Percentiles rank a stretch among this genome's conserved stretches.
Evolutionary conservation across 2,797 vertebrate species (phyloP).

Genomic region (Tiaroga cobitis): DNA sequence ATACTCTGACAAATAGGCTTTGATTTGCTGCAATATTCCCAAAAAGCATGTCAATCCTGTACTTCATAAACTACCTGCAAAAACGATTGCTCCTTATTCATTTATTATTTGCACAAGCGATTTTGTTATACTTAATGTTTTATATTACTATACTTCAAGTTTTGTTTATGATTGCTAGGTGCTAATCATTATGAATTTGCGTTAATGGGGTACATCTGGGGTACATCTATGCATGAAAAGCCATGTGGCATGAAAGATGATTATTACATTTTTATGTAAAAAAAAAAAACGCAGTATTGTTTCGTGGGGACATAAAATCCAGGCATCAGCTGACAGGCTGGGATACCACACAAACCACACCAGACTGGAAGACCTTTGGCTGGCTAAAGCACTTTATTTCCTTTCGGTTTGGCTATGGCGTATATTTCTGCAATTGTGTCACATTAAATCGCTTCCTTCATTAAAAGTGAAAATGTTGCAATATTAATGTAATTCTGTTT

Average conservation of each 20-base stretch:
- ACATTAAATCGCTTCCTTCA: neutral
- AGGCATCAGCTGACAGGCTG: neutral
- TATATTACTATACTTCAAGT: too few relatives aligned
- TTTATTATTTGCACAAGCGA: neutral
- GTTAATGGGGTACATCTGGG: neutral
- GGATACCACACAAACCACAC: neutral
- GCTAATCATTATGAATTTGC: neutral
- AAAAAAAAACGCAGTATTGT: too few relatives aligned
- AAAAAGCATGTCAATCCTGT: neutral
- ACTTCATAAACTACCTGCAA: neutral
- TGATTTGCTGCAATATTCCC: neutral
- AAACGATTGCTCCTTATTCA: neutral
- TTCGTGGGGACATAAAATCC: neutral
- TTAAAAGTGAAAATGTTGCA: slow-evolving; percentile 12
- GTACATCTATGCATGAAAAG: too few relatives aligned
- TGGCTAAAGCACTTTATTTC: neutral
- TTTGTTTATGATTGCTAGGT: neutral
- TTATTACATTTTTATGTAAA: too few relatives aligned
- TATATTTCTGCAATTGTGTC: neutral
- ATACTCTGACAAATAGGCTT: neutral
- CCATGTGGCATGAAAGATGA: too few relatives aligned
- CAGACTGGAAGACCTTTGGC: neutral
- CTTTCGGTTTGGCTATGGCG: neutral
- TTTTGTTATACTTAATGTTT: neutral
- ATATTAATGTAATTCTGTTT: slow-evolving; percentile 23